Percentiles rank a stretch among this genome's conserved stretches.
Conservation (phyloP, 2,797 vertebrate genomes). For the Rhinoraja longicauda region DNA sequence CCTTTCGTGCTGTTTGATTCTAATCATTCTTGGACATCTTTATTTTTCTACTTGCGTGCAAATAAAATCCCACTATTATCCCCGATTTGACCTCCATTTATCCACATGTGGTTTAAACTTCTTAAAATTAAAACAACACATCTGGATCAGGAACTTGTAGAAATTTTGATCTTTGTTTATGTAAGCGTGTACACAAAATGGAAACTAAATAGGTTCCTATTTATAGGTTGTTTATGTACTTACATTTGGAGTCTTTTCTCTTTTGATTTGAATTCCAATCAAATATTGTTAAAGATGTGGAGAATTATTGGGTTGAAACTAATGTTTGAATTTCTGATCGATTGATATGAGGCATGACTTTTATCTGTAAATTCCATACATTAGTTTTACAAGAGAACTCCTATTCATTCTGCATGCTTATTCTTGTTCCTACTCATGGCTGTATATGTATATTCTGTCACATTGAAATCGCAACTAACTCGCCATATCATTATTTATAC, state of each 20-base stretch:
- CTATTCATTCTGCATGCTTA: slow-evolving; percentile 13
- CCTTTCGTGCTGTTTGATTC: not conserved
- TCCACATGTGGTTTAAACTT: not conserved
- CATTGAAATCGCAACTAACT: slow-evolving; percentile 20
- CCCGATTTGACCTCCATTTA: not conserved
- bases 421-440: not conserved
- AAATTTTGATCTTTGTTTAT: not conserved
- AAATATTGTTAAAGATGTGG: not conserved
- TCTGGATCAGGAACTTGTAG: not conserved
- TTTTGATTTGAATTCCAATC: not conserved
- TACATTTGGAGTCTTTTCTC: not conserved
- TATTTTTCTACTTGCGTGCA: not conserved
- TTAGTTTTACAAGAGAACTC: not conserved
- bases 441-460: not conserved
- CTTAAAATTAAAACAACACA: not conserved
- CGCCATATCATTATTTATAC: not conserved
- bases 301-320: not conserved
- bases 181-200: not conserved
- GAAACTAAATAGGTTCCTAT: no score
- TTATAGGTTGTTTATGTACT: not conserved
- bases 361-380: not conserved
- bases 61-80: not conserved
- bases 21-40: no score
- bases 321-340: not conserved
- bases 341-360: not conserved